Percentiles rank a stretch among this genome's conserved stretches.
Conservation (phyloP, 2,797 vertebrate genomes). For the Lacerta agilis region DNA sequence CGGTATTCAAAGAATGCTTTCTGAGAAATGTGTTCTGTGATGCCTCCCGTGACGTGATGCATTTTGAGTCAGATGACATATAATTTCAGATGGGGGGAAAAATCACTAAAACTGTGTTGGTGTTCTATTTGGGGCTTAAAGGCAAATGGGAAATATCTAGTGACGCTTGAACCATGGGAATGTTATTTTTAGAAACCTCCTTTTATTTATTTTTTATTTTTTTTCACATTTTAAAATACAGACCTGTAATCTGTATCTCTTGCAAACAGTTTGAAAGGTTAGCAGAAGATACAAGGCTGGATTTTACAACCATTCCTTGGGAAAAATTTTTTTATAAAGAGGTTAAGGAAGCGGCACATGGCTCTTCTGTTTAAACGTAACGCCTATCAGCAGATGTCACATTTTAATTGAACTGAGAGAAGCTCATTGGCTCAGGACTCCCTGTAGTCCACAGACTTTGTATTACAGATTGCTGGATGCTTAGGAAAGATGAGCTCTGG, state of each 20-base stretch:
- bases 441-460: background rate
- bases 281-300: background rate
- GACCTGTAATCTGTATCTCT: background rate
- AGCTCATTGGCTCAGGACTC: background rate
- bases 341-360: background rate
- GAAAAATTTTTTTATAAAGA: background rate
- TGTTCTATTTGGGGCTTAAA: slow-evolving; percentile 17
- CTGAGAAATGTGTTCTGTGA: background rate
- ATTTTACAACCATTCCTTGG: background rate
- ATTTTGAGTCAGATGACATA: background rate
- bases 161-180: slow-evolving; percentile 50
- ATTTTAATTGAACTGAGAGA: background rate
- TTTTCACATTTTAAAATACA: slow-evolving; percentile 50
- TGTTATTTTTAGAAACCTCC: slow-evolving; percentile 54
- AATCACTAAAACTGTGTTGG: slow-evolving; percentile 46
- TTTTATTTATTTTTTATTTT: slow-evolving; percentile 36
- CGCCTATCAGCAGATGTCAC: background rate
- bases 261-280: background rate
- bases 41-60: background rate
- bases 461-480: background rate
- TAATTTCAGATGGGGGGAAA: slow-evolving; percentile 8
- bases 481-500: background rate
- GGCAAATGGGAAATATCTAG: background rate
- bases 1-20: background rate
- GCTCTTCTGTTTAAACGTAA: background rate